Percentiles rank a stretch among this genome's conserved stretches.
Conservation (phyloP, 2,113 vertebrate species). For the Indicator maculatus region DNA sequence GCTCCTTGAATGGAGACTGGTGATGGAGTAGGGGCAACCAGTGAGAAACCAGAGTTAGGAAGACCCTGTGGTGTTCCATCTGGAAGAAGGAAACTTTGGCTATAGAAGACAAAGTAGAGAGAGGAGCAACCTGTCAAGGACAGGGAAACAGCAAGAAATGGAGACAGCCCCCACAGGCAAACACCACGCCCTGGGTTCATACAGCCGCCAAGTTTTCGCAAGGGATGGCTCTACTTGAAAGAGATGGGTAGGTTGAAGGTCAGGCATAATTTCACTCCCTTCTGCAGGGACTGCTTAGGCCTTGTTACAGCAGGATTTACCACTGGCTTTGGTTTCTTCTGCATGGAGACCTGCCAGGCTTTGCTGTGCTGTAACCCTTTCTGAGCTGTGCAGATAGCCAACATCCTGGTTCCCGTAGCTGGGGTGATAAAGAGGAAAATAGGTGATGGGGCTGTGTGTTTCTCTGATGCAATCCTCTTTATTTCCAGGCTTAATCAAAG, state of each 20-base stretch:
- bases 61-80: background rate
- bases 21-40: fast-evolving
- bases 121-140: constrained; percentile 10
- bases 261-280: constrained; percentile 51
- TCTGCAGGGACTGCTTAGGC: constrained; percentile 47
- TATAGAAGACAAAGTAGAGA: background rate
- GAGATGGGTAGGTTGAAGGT: constrained; percentile 30
- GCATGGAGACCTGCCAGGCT: background rate
- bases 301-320: constrained; percentile 49
- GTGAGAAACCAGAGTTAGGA: background rate
- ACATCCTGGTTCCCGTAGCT: background rate
- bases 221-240: constrained; percentile 64
- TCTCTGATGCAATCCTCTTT: constrained; percentile 1
- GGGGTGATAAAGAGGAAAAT: constrained; percentile 14
- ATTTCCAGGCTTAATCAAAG: background rate
- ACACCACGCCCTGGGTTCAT: background rate
- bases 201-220: constrained; percentile 12
- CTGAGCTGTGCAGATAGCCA: background rate
- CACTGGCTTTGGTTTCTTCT: constrained; percentile 56
- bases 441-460: background rate
- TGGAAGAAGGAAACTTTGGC: background rate
- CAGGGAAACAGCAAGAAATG: background rate
- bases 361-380: constrained; percentile 3
- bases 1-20: background rate
- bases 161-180: background rate